Base-by-base conservation (phyloP, 2,113 vertebrate genomes). In the Gymnarchus niloticus region DNA sequence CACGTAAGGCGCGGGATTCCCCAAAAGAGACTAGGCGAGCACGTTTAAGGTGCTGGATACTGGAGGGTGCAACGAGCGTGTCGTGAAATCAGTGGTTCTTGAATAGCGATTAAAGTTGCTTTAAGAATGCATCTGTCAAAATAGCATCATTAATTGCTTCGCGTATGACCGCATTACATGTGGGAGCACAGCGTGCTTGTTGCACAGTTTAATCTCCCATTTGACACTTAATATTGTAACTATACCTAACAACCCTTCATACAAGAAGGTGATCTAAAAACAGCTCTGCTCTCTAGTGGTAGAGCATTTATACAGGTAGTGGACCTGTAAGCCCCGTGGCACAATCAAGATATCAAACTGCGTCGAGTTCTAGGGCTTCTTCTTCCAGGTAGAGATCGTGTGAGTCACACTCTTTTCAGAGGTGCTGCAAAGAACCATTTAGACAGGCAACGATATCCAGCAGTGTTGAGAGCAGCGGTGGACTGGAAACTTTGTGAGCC, bases 321-420 rank as follows among this genome's bases (percentile, higher is more conserved):
- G 8, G 41, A 10, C 21, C 46, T 78, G 21, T 78, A 41, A 78
- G 44, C 44, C 21, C 41, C 8, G 21, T n/a, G 19, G 21, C n/a
- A 12, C 37, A 44, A 80, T 3, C 77, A 81, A 25, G 46, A 81
- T 6, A 51, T n/a, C 12, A 5, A 1, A 51, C 21, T 80, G 37
- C 65, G 33, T 73, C 12, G 46, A 28, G 48, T 81, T 81, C 84
- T 44, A 61, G 33, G 56, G 57, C 46, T 81, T 86, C 21, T 80
- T 49, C 21, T 49, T 41, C 41, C 6, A 6, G 17, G 46, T 78
- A 48, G 37, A n/a, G 76, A 19, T 78, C 46, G n/a, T 51, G 23
- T 51, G 28, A 76, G 48, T 80, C 44, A 51, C 44, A 80, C 19
- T 48, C 49, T 21, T 49, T 2, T 48, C 46, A 7, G 8, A 46